These are phyloP conservation scores for Philotrypesis tridentata DNA, from an alignment of 1,140 invertebrate genomes.

Conservation along the genomic window DNA sequence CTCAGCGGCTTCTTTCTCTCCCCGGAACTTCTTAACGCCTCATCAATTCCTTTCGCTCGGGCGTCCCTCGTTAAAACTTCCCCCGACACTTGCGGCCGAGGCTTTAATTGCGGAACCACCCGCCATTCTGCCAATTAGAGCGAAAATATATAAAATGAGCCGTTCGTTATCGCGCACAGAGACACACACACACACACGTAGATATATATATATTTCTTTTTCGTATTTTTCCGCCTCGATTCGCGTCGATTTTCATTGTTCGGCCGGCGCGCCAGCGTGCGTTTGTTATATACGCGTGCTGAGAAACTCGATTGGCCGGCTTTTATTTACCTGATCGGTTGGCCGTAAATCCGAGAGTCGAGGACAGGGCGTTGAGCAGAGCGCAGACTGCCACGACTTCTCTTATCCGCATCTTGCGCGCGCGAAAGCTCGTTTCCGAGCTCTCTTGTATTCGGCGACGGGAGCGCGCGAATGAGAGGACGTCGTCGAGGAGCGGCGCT, in stretches of 20 bases:
- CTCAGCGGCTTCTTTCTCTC: slow-evolving; percentile 1
- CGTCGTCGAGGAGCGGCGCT: neutral
- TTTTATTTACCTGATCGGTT: slow-evolving; percentile 28
- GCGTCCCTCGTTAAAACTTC: slow-evolving; percentile 18
- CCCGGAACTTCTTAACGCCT: neutral
- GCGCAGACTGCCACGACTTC: neutral
- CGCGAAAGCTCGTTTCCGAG: too few species aligned
- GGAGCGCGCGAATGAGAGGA: neutral
- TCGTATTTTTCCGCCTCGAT: too few species aligned
- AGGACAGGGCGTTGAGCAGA: neutral
- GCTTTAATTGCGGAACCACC: neutral
- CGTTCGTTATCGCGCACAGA: too few species aligned
- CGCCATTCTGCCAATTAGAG: slow-evolving; percentile 11
- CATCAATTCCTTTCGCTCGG: neutral
- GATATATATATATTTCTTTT: too few species aligned
- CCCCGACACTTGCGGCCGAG: neutral
- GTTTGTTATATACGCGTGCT: too few species aligned
- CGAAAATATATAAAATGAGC: neutral
- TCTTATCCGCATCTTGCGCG: neutral
- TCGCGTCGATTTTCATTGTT: too few species aligned
- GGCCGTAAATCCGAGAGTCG: neutral
- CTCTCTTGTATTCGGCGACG: too few species aligned
- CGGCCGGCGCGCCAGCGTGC: too few species aligned
- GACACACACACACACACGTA: too few species aligned
- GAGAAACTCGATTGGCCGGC: too few species aligned